Base-by-base conservation (phyloP, 2,888 invertebrate genomes). In the Hemicrepidius hirtus region DNA sequence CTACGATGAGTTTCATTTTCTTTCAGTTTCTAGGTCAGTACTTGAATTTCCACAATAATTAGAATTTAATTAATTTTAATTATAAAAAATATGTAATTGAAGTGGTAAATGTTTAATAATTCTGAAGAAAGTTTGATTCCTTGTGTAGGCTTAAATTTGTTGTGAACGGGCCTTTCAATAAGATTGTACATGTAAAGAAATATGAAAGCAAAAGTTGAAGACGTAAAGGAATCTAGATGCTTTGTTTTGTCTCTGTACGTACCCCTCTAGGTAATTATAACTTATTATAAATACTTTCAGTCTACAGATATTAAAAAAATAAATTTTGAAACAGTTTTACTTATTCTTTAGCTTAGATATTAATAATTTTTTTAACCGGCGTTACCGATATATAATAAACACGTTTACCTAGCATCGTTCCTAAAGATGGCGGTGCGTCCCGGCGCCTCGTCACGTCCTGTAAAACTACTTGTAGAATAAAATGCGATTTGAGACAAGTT, bases 401-500 rank as follows among this genome's bases (percentile, higher is more conserved):
- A 37, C 35, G 35, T 55, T 55, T 32, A 35, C 55, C 55, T 35
- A 55, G 16, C 12, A 18, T 35, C 55, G 35, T 13, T 37, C 55
- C 55, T 55, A 55, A 55, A 55, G 55, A 55, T 55, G 55, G 55
- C 55, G 55, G 53, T 53, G 13, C 53, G 53, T 55, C 55, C 18
- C 55, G 55, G 37, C 55, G 55, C 55, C 24, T 64, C 35, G 35
- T 35, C 18, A 37, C 64, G 64, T 64, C 64, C 50, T 64, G 64
- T 35, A 50, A 46, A 49, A 50, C 49, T 50, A 50, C 50, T 64
- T 50, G 49, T 35, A 49, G 64, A 35, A 49, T 35, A 35, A 35
- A 49, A 49, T 49, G 49, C 32, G 64, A 64, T 49, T 64, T 32
- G 64, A 18, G 32, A 50, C 50, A 50, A 64, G 49, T 49, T 64